A percentile compares a stretch with the other conserved stretches of the same genome.
These are phyloP conservation scores for Sebastes cheni DNA, from an alignment of 2,797 vertebrate species.

Conservation along the genomic window DNA sequence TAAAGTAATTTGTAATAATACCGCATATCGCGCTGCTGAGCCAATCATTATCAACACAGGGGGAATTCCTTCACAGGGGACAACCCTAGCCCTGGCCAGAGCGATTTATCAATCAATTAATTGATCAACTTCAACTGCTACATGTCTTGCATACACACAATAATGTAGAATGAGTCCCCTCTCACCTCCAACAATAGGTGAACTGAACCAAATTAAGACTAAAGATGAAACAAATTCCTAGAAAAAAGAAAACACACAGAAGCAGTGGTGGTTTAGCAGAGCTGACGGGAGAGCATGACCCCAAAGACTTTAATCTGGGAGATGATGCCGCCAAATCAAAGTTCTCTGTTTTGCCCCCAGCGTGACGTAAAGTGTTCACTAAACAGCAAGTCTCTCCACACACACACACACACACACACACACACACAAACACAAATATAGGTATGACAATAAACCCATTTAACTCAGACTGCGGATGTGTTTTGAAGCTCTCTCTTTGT, in stretches of 20 bases:
- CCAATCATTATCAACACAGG: no score
- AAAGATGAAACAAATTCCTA: neutral
- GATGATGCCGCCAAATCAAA: neutral
- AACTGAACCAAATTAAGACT: neutral
- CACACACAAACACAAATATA: neutral
- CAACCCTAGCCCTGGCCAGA: neutral
- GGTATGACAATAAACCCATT: neutral
- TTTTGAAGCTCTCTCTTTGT: neutral
- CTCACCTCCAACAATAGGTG: neutral
- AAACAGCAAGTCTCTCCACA: neutral
- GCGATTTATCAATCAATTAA: neutral
- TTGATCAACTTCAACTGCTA: neutral
- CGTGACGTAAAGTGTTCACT: neutral
- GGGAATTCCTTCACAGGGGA: no score
- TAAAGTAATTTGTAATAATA: no score
- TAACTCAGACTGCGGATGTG: neutral
- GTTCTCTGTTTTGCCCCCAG: neutral
- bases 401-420: neutral
- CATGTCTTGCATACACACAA: neutral
- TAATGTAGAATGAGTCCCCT: neutral
- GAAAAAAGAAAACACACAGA: neutral
- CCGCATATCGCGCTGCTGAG: no score
- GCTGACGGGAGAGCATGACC: neutral
- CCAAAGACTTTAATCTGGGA: constrained; percentile 8
- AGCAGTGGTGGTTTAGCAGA: neutral